These are phyloP conservation scores for Actenoides hombroni DNA, from an alignment of 2,113 vertebrate species.

Conservation along the genomic window DNA sequence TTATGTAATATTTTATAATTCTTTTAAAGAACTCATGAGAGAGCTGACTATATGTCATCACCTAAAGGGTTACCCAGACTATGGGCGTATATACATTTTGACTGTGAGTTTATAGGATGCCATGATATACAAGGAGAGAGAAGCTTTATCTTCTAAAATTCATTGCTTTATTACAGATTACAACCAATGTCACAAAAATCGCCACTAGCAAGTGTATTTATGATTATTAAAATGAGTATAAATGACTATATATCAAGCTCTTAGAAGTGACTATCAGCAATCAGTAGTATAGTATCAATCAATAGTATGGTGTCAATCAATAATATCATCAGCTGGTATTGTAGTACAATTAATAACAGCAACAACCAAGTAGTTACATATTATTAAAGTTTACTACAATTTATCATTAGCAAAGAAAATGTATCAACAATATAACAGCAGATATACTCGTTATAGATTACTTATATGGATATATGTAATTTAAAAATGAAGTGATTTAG, in stretches of 20 bases:
- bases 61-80: neutral
- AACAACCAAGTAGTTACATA: neutral
- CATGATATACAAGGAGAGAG: neutral
- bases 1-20: neutral
- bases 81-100: accelerated
- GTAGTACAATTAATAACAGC: neutral
- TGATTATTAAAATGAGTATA: neutral
- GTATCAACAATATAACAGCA: neutral
- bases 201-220: neutral
- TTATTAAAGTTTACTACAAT: neutral
- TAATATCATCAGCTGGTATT: neutral
- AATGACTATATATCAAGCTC: neutral
- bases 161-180: neutral
- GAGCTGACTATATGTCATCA: neutral
- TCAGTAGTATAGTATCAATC: neutral
- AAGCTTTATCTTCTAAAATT: neutral
- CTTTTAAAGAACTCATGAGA: neutral
- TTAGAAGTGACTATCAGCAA: neutral
- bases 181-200: neutral
- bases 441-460: neutral
- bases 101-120: neutral
- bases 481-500: accelerated
- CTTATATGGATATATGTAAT: neutral
- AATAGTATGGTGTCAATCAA: neutral
- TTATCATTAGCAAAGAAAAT: neutral